Conservation (phyloP, 2,797 vertebrate species). For the Ciconia nigra region DNA sequence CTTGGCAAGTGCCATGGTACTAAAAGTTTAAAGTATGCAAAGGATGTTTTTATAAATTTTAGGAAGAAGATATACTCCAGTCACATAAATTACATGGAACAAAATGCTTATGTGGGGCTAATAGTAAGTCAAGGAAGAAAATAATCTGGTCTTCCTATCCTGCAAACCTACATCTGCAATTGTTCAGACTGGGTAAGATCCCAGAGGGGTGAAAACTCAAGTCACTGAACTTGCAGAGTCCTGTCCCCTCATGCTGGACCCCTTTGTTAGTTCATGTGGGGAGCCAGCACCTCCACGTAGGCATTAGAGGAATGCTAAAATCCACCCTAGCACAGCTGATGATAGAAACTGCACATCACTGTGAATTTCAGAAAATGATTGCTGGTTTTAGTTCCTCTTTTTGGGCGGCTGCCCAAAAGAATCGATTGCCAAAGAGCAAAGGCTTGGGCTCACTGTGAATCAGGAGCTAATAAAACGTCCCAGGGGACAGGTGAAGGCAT, state of each 20-base stretch:
- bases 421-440: constrained; percentile 42
- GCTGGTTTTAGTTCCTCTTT: constrained; percentile 13
- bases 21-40: neutral
- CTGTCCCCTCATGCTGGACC: neutral
- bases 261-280: neutral
- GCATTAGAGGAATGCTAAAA: neutral
- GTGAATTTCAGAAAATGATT: neutral
- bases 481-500: neutral
- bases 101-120: neutral
- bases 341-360: neutral
- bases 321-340: neutral
- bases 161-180: neutral
- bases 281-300: neutral
- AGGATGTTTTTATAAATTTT: neutral
- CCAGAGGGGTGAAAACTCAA: neutral
- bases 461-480: constrained; percentile 30
- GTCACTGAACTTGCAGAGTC: neutral
- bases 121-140: neutral
- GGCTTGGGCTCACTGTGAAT: constrained; percentile 28
- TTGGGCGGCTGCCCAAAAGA: constrained; percentile 60
- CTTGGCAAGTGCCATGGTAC: neutral
- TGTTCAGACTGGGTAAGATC: neutral
- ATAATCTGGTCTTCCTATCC: neutral
- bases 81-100: neutral
- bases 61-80: neutral